These are phyloP conservation scores for Coreoperca whiteheadi DNA, from an alignment of 2,113 vertebrate genomes.

Conservation along the genomic window DNA sequence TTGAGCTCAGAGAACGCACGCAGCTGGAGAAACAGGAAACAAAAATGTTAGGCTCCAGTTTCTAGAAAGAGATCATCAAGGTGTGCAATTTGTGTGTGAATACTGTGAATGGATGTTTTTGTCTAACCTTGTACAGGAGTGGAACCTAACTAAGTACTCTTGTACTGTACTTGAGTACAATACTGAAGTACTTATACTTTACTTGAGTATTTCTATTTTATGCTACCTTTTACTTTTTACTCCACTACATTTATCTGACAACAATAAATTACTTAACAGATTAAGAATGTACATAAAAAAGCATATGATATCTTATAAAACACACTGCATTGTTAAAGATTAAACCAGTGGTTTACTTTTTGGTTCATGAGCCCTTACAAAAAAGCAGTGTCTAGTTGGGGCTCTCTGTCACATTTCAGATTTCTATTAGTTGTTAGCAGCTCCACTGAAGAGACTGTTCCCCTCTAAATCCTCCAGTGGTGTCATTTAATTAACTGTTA, in stretches of 20 bases:
- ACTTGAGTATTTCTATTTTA: not conserved
- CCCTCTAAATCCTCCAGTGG: not conserved
- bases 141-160: no score
- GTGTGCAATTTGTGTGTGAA: not conserved
- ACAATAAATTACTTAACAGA: not conserved
- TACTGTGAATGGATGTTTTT: not conserved
- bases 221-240: not conserved
- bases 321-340: not conserved
- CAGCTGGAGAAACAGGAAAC: conserved; percentile 68
- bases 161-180: not conserved
- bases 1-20: conserved; percentile 75
- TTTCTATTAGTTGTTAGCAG: not conserved
- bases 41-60: not conserved
- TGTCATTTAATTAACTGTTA: not conserved
- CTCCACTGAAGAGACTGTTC: not conserved
- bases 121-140: not conserved
- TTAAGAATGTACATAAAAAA: not conserved
- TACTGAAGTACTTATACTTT: not conserved
- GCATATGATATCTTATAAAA: not conserved
- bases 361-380: not conserved
- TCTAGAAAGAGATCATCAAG: conserved; percentile 6
- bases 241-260: not conserved
- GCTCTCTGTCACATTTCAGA: not conserved
- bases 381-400: not conserved
- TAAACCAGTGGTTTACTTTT: not conserved